Base-by-base conservation (phyloP, 2,113 vertebrate species). In the Parus major region DNA sequence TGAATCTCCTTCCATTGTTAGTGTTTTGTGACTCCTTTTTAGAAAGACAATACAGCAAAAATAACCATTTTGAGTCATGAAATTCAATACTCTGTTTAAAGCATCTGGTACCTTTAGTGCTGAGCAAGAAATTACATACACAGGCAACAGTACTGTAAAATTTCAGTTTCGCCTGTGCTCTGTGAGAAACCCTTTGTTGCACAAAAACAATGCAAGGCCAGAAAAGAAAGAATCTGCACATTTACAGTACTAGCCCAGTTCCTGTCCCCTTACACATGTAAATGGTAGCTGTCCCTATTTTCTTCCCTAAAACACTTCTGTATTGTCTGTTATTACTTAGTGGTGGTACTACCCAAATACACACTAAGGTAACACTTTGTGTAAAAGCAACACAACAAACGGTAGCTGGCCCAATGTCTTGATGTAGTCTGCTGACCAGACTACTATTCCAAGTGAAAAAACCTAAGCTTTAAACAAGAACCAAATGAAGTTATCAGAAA, bases 171-270 rank as follows among this genome's bases (percentile, higher is more conserved):
- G 64, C 7, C 12, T 28, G 8, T 0, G 3, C 31, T 55, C 61
- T 35, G 5, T 18, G 11, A 69, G 8, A 79, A 6, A 47, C 6
- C 25, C 8, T 27, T 6, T 29, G 4, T 5, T 44, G 35, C 39
- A 64, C 24, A 49, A 55, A 75, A 82, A 82, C 28, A 1, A 0
- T 1, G 0, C 16, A 52, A 36, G 21, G 59, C 4, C 2, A 3
- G n/a, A 56, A 77, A 57, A 72, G 7, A 83, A 88, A 12, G 36
- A 46, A 50, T 27, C 41, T 70, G 6, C 5, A 70, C 27, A 42
- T 50, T 70, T 73, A 81, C 25, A 53, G 2, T 17, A 56, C 17
- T 35, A 70, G 18, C 79, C 42, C 42, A 63, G 33, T 42, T 81
- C 33, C 20, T 3, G 4, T 5, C 2, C 31, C 20, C 5, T n/a